Conservation (phyloP, 2,888 invertebrate species). For the Linyphia triangularis region DNA sequence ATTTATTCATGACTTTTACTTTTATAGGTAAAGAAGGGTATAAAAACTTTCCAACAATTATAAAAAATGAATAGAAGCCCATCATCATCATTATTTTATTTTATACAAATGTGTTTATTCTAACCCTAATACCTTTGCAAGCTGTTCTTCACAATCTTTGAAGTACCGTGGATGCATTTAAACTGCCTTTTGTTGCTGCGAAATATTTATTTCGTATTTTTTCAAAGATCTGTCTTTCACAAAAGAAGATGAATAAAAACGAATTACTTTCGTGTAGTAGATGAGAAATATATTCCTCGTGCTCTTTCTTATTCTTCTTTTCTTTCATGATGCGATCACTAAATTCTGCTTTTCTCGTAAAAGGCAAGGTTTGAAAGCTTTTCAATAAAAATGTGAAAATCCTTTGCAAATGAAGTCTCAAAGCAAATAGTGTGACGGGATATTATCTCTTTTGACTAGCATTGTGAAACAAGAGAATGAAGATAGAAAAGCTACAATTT, state of each 20-base stretch:
- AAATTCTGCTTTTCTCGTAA: conserved; percentile 15
- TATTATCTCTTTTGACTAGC: conserved; percentile 11
- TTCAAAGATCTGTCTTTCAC: not conserved
- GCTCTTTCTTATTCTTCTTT: not conserved
- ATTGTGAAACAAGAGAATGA: conserved; percentile 14
- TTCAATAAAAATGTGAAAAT: conserved; percentile 19
- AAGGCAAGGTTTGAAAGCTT: not conserved
- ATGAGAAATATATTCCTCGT: not conserved
- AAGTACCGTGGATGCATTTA: not conserved
- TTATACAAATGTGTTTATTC: no score
- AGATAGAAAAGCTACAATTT: not conserved
- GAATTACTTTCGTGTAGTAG: not conserved
- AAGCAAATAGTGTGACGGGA: conserved; percentile 23
- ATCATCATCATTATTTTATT: no score
- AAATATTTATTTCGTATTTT: not conserved
- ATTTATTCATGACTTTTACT: no score
- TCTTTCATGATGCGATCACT: not conserved
- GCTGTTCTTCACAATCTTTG: no score
- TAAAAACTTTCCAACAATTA: no score
- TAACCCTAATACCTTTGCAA: no score
- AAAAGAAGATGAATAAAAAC: not conserved
- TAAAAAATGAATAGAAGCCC: no score
- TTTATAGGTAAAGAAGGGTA: no score
- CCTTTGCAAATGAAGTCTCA: conserved; percentile 31
- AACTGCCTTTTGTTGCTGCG: not conserved